Percentiles rank a stretch among this genome's conserved stretches.
These are phyloP conservation scores for Camelus dromedarius DNA, from an alignment of 2,113 vertebrate genomes.

Conservation along the genomic window DNA sequence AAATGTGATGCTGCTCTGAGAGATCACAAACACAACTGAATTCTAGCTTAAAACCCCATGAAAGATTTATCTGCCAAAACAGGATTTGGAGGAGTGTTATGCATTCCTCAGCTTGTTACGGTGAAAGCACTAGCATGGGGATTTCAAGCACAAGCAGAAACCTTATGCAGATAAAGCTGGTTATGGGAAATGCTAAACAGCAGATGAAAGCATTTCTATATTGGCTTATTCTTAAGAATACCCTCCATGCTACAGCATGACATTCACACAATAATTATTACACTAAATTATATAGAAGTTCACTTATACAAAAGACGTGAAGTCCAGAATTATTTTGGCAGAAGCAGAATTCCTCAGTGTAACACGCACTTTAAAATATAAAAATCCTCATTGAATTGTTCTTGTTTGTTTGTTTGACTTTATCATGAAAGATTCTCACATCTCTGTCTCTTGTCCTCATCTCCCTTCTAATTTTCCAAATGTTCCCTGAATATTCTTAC, in stretches of 20 bases:
- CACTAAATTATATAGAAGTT: not conserved
- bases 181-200: constrained; percentile 24
- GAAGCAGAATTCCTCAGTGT: not conserved
- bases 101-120: constrained; percentile 75
- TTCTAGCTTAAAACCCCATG: constrained; percentile 71
- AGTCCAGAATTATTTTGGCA: not conserved
- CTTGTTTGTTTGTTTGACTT: not conserved
- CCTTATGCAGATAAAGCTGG: constrained; percentile 39
- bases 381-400: not conserved
- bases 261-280: not conserved
- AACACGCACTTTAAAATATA: not conserved
- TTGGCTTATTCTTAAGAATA: not conserved
- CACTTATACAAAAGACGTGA: not conserved
- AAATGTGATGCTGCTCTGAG: constrained; percentile 62
- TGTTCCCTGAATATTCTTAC: not conserved
- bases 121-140: constrained; percentile 43
- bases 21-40: constrained; percentile 71
- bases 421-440: not conserved
- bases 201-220: not conserved
- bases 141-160: constrained; percentile 66
- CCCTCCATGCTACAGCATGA: not conserved
- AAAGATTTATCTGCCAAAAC: constrained; percentile 74
- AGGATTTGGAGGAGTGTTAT: constrained; percentile 77
- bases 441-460: not conserved
- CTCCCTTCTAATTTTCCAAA: not conserved